Evolutionary conservation across 2,797 vertebrate genomes (phyloP).

Genomic region (Micrastur ruficollis): DNA sequence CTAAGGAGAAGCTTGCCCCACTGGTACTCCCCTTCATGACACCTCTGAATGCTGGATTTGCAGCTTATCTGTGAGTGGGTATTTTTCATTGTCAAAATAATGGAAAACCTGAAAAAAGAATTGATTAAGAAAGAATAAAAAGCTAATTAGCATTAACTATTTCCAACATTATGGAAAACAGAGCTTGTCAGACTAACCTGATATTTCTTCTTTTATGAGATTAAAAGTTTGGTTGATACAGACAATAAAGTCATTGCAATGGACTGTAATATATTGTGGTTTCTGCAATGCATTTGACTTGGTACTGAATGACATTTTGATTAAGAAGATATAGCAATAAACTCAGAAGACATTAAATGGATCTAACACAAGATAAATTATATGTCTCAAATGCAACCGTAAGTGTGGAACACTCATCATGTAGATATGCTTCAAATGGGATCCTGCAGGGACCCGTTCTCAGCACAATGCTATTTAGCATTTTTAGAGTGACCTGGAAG

Average conservation of each 20-base stretch:
- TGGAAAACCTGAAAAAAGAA: not conserved
- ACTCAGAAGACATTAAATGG: not conserved
- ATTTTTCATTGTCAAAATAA: not conserved
- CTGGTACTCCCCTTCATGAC: not conserved
- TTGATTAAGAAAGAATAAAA: not conserved
- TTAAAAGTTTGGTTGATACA: not conserved
- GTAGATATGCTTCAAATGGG: not conserved
- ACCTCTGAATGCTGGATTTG: not conserved
- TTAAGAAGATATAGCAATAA: not conserved
- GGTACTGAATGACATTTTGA: not conserved
- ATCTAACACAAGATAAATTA: not conserved
- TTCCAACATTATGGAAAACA: not conserved
- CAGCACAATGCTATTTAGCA: not conserved
- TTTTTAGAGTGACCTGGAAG: not conserved
- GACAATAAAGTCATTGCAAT: not conserved
- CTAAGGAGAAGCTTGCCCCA: not conserved
- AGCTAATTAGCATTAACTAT: not conserved
- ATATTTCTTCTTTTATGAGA: not conserved
- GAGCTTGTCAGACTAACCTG: not conserved
- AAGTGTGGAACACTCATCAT: not conserved
- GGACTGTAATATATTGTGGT: not conserved
- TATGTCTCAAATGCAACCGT: not conserved
- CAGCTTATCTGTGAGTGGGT: not conserved
- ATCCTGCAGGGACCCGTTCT: not conserved
- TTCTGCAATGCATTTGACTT: not conserved